Percentiles rank a stretch among this genome's conserved stretches.
Conservation (phyloP, 2,113 vertebrate species). For the Colossoma macropomum region DNA sequence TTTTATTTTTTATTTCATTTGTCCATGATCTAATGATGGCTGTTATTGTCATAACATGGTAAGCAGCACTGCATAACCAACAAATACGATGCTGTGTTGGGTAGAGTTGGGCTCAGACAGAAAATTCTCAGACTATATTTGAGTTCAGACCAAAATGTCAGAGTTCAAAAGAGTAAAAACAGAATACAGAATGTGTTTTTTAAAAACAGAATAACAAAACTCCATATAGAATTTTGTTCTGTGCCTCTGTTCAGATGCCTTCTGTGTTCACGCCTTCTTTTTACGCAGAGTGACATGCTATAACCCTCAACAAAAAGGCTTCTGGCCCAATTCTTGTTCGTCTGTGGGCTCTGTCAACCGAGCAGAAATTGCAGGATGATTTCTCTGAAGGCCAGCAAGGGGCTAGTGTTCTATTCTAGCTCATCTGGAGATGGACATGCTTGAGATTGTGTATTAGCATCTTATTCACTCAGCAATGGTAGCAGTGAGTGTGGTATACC, state of each 20-base stretch:
- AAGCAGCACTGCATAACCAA: no score
- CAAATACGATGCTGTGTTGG: no score
- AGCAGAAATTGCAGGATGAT: neutral
- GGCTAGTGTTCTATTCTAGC: neutral
- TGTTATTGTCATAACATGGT: no score
- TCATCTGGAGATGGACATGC: constrained; percentile 34
- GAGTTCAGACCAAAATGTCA: no score
- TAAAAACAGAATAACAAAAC: neutral
- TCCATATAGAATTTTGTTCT: neutral
- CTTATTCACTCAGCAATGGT: constrained; percentile 39
- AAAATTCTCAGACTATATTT: no score
- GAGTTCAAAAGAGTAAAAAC: neutral
- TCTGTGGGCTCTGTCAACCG: neutral
- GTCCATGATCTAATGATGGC: no score
- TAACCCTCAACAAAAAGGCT: neutral
- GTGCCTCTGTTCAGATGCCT: neutral
- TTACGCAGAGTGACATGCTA: neutral
- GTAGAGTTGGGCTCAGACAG: no score
- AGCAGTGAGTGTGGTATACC: constrained; percentile 40
- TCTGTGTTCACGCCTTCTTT: neutral
- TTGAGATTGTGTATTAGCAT: constrained; percentile 34
- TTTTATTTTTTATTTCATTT: no score
- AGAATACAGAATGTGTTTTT: neutral
- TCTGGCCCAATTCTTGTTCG: neutral
- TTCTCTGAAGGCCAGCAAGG: neutral